A percentile compares a stretch with the other conserved stretches of the same genome.
phyloP scores from a whole-genome alignment of 1,140 invertebrate genomes.

The Lamellibrachia luymesi region DNA sequence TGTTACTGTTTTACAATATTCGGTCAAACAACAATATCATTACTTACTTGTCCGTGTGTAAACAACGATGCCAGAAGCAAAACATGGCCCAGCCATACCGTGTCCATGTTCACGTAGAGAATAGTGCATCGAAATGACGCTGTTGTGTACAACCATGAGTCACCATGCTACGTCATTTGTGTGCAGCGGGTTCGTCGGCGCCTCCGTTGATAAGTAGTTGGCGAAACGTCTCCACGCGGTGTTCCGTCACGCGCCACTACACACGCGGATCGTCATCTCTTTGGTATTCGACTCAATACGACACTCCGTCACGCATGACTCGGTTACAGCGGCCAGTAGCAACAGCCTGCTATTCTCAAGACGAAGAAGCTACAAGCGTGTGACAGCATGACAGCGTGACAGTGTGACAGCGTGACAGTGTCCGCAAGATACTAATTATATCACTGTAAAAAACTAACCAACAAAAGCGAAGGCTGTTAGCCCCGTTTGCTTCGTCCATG shows the following conservation, averaged over 20 bases:
- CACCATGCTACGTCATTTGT: neutral
- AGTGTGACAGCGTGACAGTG: neutral
- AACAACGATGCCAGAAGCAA: neutral
- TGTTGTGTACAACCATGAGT: neutral
- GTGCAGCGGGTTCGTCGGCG: neutral
- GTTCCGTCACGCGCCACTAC: neutral
- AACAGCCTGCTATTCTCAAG: neutral
- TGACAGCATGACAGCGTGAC: neutral
- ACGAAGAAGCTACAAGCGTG: neutral
- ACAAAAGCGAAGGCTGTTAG: neutral
- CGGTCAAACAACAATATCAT: neutral
- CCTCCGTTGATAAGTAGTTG: neutral
- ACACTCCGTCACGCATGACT: neutral
- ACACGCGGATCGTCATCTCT: neutral
- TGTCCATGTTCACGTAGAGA: neutral
- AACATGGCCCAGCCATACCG: neutral
- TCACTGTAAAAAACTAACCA: neutral
- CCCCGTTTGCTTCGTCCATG: neutral
- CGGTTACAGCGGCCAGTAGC: neutral
- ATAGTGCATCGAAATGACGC: neutral
- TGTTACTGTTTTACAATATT: neutral
- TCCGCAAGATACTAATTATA: neutral
- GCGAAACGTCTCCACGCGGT: neutral
- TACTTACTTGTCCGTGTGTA: neutral
- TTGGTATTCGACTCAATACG: too few relatives aligned